Evolutionary conservation across 1,140 invertebrate genomes (phyloP), one percentile per base, ranked within the genome.

Genomic region (Leguminivora glycinivorella): DNA sequence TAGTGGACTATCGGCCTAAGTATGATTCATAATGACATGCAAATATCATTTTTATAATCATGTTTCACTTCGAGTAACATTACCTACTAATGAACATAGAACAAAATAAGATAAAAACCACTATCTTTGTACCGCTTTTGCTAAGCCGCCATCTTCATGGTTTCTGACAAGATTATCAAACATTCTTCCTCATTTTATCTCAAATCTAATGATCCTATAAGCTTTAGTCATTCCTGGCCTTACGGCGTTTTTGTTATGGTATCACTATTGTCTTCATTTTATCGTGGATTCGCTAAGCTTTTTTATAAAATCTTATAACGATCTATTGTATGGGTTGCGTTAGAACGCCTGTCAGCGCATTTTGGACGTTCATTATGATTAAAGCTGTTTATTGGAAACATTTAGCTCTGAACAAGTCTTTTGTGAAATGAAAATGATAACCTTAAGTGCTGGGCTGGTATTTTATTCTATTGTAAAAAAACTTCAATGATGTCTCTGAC

Each of bases 301-400:
- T 63, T 63, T 63, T 63, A 63, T 63, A 63, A 63, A 63, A 63
- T n/a, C 58, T 63, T 63, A 63, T 63, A 29, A 63, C 58, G 25
- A 52, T 63, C 26, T 63, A 63, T 63, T 63, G 58, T 63, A 19
- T 63, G 17, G 10, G 58, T 63, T 29, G 31, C 58, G 58, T 63
- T 22, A 63, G 26, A 9, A 63, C 58, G 58, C 58, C 58, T 63
- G 58, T 63, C 58, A 63, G 58, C 34, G 58, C 58, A 63, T 63
- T 63, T 63, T 29, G 14, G 58, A 9, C 10, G 25, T 17, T 63
- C 58, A 63, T 63, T 63, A 63, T 29, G 58, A 34, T 63, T 29
- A 63, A 63, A n/a, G 29, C 26, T 63, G 58, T 31, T 63, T 63
- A 63, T 63, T 4, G 26, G 26, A 63, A 63, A 34, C 58, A 63